Conservation (phyloP, 2,888 invertebrate genomes). For the Trichopria drosophilae region DNA sequence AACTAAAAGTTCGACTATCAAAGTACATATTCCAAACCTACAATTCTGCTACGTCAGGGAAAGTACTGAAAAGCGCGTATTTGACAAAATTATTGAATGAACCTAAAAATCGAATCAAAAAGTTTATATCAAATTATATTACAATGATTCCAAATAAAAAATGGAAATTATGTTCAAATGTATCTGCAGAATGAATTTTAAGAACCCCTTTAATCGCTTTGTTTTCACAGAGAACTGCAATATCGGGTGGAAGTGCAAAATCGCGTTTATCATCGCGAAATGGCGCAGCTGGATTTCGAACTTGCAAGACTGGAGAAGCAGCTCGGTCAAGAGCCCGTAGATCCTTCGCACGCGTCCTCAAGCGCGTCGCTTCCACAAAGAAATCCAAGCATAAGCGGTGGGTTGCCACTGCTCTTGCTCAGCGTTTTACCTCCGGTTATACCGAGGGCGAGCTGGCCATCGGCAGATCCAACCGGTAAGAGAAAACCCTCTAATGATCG, state of each 20-base stretch:
- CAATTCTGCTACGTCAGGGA: too few species aligned
- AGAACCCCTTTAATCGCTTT: slow-evolving; percentile 8
- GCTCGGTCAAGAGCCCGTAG: slow-evolving; percentile 63
- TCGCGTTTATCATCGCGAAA: slow-evolving; percentile 81
- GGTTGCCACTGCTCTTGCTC: slow-evolving; percentile 70
- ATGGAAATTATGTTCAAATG: too few species aligned
- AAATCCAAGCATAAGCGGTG: slow-evolving; percentile 71
- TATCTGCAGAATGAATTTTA: neutral
- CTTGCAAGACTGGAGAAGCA: slow-evolving; percentile 74
- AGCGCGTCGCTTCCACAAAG: slow-evolving; percentile 63
- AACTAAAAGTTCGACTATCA: too few species aligned
- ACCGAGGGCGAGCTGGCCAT: slow-evolving; percentile 77
- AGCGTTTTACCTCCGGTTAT: slow-evolving; percentile 77
- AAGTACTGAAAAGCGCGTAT: too few species aligned
- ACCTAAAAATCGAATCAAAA: too few species aligned
- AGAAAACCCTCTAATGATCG: slow-evolving; percentile 10
- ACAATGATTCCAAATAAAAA: too few species aligned
- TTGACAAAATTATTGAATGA: too few species aligned
- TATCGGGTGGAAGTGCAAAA: slow-evolving; percentile 91
- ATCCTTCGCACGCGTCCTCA: slow-evolving; percentile 61
- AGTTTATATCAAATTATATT: too few species aligned
- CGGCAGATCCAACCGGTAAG: slow-evolving; percentile 64
- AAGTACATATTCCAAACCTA: too few species aligned
- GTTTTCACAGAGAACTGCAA: slow-evolving; percentile 66
- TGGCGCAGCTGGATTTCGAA: slow-evolving; percentile 77